phyloP scores from a whole-genome alignment of 2,797 vertebrate genomes.

The Anabas testudineus region DNA sequence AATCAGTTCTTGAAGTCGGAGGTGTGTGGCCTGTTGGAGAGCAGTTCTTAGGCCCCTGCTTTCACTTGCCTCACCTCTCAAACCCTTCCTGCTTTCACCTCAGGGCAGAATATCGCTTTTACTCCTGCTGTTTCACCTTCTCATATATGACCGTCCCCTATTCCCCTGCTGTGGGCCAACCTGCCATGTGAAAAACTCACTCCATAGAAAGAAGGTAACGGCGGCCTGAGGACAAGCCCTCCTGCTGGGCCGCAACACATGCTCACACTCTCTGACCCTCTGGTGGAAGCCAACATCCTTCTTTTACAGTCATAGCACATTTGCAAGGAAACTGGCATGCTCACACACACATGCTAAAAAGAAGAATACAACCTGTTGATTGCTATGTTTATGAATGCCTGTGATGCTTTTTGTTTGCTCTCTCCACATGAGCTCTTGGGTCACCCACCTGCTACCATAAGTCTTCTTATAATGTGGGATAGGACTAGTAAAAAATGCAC shows the following conservation, averaged over 20 bases:
- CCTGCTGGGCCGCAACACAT: constrained; percentile 66
- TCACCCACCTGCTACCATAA: constrained; percentile 42
- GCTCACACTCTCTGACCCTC: constrained; percentile 54
- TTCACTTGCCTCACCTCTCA: constrained; percentile 49
- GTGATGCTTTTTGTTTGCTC: constrained; percentile 64
- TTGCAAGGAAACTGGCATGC: constrained; percentile 20
- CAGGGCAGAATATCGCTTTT: constrained; percentile 61
- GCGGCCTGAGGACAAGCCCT: constrained; percentile 73
- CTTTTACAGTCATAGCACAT: constrained; percentile 31
- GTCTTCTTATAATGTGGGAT: neutral
- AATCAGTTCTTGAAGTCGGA: constrained; percentile 12
- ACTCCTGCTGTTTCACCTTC: constrained; percentile 72
- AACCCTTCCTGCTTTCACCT: constrained; percentile 57
- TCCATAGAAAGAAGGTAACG: constrained; percentile 59
- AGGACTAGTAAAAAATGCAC: constrained; percentile 7
- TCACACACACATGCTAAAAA: constrained; percentile 20
- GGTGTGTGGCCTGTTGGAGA: neutral
- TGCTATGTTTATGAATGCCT: constrained; percentile 71
- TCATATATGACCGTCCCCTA: constrained; percentile 59
- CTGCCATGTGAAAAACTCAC: constrained; percentile 61
- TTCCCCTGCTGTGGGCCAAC: constrained; percentile 59
- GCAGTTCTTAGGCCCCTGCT: constrained; percentile 41
- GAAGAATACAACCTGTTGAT: constrained; percentile 63
- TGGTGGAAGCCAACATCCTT: constrained; percentile 39
- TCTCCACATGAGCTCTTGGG: constrained; percentile 65